phyloP scores from a whole-genome alignment of 1,140 invertebrate genomes.

The Drosophila athabasca region DNA sequence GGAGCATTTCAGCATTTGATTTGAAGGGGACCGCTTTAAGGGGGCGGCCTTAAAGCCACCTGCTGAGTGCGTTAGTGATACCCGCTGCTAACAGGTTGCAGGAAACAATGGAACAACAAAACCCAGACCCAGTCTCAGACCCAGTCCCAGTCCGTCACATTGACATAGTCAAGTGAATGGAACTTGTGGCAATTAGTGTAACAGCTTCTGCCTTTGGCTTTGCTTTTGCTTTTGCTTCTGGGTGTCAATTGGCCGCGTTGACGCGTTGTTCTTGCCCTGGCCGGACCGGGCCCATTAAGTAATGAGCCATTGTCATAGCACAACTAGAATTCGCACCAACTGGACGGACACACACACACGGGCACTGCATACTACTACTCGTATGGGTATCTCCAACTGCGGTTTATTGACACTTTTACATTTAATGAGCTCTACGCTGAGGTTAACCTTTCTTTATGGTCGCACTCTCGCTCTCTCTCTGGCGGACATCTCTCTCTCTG shows the following conservation, averaged over 20 bases:
- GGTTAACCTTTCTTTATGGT: constrained; percentile 55
- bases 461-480: constrained; percentile 44
- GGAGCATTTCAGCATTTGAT: background rate
- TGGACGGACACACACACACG: no score
- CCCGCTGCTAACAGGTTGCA: constrained; percentile 67
- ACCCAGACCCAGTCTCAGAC: background rate
- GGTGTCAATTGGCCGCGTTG: constrained; percentile 65
- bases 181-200: constrained; percentile 77
- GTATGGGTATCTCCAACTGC: constrained; percentile 32
- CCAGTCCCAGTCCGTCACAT: constrained; percentile 45
- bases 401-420: constrained; percentile 77
- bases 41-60: constrained; percentile 65
- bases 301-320: constrained; percentile 69
- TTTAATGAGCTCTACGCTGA: constrained; percentile 62
- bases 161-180: constrained; percentile 68
- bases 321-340: constrained; percentile 30
- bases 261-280: constrained; percentile 35
- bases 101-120: constrained; percentile 34
- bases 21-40: constrained; percentile 26
- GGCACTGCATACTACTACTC: no score
- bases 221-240: constrained; percentile 39
- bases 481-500: constrained; percentile 17
- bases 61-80: constrained; percentile 47
- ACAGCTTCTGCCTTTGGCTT: constrained; percentile 71
- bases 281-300: constrained; percentile 60